Percentiles rank a stretch among this genome's conserved stretches.
Conservation (phyloP, 2,888 invertebrate genomes). For the Erpobdella octoculata region DNA sequence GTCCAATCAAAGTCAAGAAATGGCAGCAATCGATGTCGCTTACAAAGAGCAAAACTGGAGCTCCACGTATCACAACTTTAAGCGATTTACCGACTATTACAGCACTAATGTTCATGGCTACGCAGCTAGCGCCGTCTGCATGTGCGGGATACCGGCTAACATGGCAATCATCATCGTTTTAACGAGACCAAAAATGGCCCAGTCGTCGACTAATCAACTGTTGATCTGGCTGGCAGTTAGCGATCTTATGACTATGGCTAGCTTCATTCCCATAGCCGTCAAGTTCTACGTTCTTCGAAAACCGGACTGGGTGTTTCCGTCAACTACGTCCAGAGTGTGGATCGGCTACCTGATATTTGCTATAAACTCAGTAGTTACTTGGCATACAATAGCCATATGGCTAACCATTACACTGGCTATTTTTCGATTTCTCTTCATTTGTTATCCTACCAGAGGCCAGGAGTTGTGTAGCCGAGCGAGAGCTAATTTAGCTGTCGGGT, state of each 20-base stretch:
- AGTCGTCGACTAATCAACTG: slow-evolving; percentile 82
- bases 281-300: slow-evolving; percentile 57
- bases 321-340: slow-evolving; percentile 49
- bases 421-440: slow-evolving; percentile 62
- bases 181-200: slow-evolving; percentile 74
- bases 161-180: slow-evolving; percentile 81
- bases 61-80: slow-evolving; percentile 34
- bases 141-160: slow-evolving; percentile 82
- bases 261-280: slow-evolving; percentile 80
- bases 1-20: too few relatives aligned
- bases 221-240: slow-evolving; percentile 73
- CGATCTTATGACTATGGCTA: slow-evolving; percentile 78
- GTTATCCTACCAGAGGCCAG: slow-evolving; percentile 70
- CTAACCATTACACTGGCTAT: slow-evolving; percentile 4
- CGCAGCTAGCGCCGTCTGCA: slow-evolving; percentile 74
- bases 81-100: slow-evolving; percentile 41
- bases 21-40: too few relatives aligned
- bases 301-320: slow-evolving; percentile 38
- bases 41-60: background rate
- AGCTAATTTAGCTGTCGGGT: slow-evolving; percentile 71
- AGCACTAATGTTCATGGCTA: slow-evolving; percentile 69
- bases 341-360: slow-evolving; percentile 61
- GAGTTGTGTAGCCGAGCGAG: slow-evolving; percentile 74
- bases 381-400: slow-evolving; percentile 70
- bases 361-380: slow-evolving; percentile 76